Evolutionary conservation across 2,113 vertebrate species (phyloP), one percentile per base, ranked within the genome.

Genomic region (Amblyornis subalaris): DNA sequence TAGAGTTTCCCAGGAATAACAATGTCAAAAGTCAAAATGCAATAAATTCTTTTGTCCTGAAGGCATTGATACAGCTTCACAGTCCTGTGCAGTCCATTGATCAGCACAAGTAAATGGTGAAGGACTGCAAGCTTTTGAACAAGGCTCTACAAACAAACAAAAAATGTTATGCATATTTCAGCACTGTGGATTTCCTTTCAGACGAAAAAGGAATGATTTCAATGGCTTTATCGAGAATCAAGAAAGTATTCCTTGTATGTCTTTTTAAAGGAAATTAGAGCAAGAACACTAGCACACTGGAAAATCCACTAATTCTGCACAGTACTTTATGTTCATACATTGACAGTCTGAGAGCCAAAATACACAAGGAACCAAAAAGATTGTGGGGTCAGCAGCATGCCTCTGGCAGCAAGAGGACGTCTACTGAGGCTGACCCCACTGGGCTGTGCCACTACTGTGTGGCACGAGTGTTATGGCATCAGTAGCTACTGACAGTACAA

Each of bases 381-480:
- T 61, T 50, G 20, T 22, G 0, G 62, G 57, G 31, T 25, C 35
- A 60, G n/a, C 23, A 60, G 55, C 10, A 21, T 10, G 22, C 15
- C 42, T 36, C 19, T 5, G 1, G 23, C 71, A 73, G 31, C 60
- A 58, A n/a, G 26, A 64, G n/a, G 14, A 55, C n/a, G 33, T 4
- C 12, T 58, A 31, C n/a, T 3, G 15, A 50, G 48, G 42, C 16
- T 62, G 53, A 44, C 35, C 17, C 19, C 11, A 21, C 19, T 6
- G 11, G 3, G 31, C 58, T 75, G 48, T 40, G 62, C 33, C 67
- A 35, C 44, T 60, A 8, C 40, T 21, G 0, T 17, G 42, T 88
- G 75, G 44, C 62, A 48, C 0, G 0, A 40, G 11, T 28, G 12
- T 21, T 55, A 44, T 0, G 2, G 67, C 64, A 53, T 36, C 64